Evolutionary conservation across 2,888 invertebrate genomes (phyloP).

Genomic region (Schrankia costaestrigalis): DNA sequence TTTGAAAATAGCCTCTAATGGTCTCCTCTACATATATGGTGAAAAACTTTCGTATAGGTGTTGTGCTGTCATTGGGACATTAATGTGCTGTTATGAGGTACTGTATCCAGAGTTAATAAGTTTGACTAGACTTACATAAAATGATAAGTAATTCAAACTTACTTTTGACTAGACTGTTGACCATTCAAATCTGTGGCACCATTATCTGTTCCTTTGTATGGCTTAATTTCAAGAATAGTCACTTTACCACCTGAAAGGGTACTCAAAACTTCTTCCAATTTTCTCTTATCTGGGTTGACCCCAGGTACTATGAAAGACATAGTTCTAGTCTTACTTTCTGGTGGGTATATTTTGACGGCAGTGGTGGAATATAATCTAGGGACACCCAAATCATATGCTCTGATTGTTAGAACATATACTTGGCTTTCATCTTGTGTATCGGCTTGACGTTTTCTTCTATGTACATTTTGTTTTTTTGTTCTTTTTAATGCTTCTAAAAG

Average conservation of each 20-base stretch:
- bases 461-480: slow-evolving; percentile 61
- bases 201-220: slow-evolving; percentile 81
- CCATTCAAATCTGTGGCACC: slow-evolving; percentile 77
- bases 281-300: slow-evolving; percentile 85
- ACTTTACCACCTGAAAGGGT: slow-evolving; percentile 90
- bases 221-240: slow-evolving; percentile 86
- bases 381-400: slow-evolving; percentile 92
- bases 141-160: slow-evolving; percentile 21
- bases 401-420: slow-evolving; percentile 84
- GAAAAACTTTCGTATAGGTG: too few species aligned
- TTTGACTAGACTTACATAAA: background rate
- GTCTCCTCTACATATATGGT: too few species aligned
- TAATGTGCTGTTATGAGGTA: too few species aligned
- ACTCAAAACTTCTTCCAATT: slow-evolving; percentile 87
- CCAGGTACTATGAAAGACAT: slow-evolving; percentile 92
- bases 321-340: slow-evolving; percentile 86
- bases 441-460: slow-evolving; percentile 74
- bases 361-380: slow-evolving; percentile 88
- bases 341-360: slow-evolving; percentile 88
- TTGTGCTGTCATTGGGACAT: too few species aligned
- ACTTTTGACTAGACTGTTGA: slow-evolving; percentile 78
- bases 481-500: slow-evolving; percentile 78
- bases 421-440: slow-evolving; percentile 68
- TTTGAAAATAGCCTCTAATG: too few species aligned
- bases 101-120: background rate